A percentile compares a stretch with the other conserved stretches of the same genome.
phyloP scores from a whole-genome alignment of 1,140 invertebrate species.

The Heliconius hermathena region DNA sequence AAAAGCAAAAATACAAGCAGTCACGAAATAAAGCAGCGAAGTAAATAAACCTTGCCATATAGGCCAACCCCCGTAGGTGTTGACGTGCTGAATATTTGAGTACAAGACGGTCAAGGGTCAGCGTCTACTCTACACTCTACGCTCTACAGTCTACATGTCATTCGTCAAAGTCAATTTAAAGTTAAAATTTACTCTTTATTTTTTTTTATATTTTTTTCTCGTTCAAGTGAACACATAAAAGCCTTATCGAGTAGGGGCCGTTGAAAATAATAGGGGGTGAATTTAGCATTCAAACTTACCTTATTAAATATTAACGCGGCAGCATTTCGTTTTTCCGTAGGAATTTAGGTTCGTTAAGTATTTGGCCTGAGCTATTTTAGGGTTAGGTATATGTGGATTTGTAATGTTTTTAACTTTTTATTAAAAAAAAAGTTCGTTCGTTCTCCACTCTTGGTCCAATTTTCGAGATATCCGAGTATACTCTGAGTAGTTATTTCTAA shows the following conservation, averaged over 20 bases:
- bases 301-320: conserved; percentile 41
- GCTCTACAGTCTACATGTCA: conserved; percentile 47
- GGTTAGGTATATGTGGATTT: background rate
- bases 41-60: background rate
- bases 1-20: background rate
- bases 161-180: conserved; percentile 76
- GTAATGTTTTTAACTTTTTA: background rate
- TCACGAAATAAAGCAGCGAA: background rate
- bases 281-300: conserved; percentile 55
- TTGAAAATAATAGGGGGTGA: conserved; percentile 65
- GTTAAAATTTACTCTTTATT: conserved; percentile 61
- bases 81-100: conserved; percentile 61
- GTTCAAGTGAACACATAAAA: conserved; percentile 59
- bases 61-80: conserved; percentile 24
- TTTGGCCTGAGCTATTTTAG: conserved; percentile 19
- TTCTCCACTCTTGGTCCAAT: no score
- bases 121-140: conserved; percentile 13
- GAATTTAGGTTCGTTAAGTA: conserved; percentile 49
- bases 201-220: conserved; percentile 18
- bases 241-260: conserved; percentile 68
- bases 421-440: background rate
- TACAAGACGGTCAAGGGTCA: conserved; percentile 65
- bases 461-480: no score
- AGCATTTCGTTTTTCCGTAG: conserved; percentile 36
- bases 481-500: no score